Percentiles rank a stretch among this genome's conserved stretches.
These are phyloP conservation scores for Hemaris fuciformis DNA, from an alignment of 2,888 invertebrate genomes.

Conservation along the genomic window DNA sequence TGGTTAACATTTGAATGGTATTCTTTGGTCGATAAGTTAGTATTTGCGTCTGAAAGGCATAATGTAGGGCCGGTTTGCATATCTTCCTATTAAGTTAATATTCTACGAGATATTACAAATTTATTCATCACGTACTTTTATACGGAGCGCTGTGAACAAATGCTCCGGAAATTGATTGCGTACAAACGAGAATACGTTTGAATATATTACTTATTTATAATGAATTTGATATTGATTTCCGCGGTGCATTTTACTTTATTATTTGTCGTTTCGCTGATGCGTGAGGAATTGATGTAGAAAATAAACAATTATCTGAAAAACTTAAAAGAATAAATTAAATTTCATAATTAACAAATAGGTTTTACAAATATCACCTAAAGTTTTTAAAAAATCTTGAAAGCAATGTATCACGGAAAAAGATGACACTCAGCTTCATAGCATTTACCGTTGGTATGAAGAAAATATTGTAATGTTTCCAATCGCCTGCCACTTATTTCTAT, in stretches of 20 bases:
- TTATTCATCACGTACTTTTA: constrained; percentile 12
- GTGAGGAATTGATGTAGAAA: too few relatives aligned
- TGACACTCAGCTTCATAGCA: neutral
- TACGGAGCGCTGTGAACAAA: neutral
- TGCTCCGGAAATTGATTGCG: neutral
- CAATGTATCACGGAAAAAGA: neutral
- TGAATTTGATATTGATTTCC: neutral
- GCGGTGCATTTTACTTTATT: neutral
- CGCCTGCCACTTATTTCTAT: neutral
- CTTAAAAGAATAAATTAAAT: too few relatives aligned
- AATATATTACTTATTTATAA: neutral
- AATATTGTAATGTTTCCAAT: neutral
- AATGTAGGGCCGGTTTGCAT: constrained; percentile 12
- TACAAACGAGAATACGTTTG: neutral
- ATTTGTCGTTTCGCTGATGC: too few relatives aligned
- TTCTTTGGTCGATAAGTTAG: constrained; percentile 13
- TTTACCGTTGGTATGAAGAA: neutral
- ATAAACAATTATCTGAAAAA: too few relatives aligned
- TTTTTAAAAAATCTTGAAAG: too few relatives aligned
- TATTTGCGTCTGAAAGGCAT: constrained; percentile 11
- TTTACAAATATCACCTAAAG: too few relatives aligned
- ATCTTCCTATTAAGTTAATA: constrained; percentile 13
- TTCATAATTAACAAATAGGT: too few relatives aligned
- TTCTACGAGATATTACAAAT: constrained; percentile 10
- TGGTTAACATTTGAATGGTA: constrained; percentile 16